A percentile compares a stretch with the other conserved stretches of the same genome.
Conservation (phyloP, 1,140 invertebrate species). For the Leptestheria dahalacensis region DNA sequence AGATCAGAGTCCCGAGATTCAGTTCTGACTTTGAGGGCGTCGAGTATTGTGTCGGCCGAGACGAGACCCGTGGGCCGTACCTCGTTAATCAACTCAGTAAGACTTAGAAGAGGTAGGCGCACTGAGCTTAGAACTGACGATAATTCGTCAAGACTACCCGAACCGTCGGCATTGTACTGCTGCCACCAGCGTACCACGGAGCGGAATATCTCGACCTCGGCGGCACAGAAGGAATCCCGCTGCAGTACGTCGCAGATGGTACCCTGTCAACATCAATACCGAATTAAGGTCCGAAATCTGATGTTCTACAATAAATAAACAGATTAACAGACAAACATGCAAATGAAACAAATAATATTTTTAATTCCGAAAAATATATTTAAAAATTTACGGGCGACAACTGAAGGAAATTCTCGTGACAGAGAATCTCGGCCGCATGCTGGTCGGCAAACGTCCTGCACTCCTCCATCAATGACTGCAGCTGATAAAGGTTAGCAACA, state of each 20-base stretch:
- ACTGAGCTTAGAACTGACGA: constrained; percentile 35
- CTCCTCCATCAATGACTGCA: constrained; percentile 42
- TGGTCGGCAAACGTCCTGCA: constrained; percentile 66
- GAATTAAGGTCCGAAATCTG: too few species aligned
- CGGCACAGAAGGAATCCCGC: constrained; percentile 87
- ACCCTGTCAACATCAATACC: constrained; percentile 30
- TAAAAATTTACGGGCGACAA: constrained; percentile 52
- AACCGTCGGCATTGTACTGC: constrained; percentile 49
- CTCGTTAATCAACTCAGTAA: constrained; percentile 69
- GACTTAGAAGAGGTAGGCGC: constrained; percentile 69
- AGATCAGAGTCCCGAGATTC: constrained; percentile 58
- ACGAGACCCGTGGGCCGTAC: constrained; percentile 74
- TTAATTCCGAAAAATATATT: not conserved
- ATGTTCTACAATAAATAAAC: too few species aligned
- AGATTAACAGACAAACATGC: too few species aligned
- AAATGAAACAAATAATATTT: constrained; percentile 11
- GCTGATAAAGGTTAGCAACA: constrained; percentile 59
- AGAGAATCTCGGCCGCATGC: constrained; percentile 67
- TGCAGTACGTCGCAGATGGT: constrained; percentile 68
- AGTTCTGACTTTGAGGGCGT: constrained; percentile 76
- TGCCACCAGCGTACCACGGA: constrained; percentile 74
- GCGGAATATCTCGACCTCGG: constrained; percentile 87
- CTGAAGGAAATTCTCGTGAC: constrained; percentile 64
- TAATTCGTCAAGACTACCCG: constrained; percentile 16
- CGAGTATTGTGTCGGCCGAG: constrained; percentile 74